Percentiles rank a stretch among this genome's conserved stretches.
These are phyloP conservation scores for Ctenosaura bakeri DNA, from an alignment of 2,797 vertebrate species.

Conservation along the genomic window DNA sequence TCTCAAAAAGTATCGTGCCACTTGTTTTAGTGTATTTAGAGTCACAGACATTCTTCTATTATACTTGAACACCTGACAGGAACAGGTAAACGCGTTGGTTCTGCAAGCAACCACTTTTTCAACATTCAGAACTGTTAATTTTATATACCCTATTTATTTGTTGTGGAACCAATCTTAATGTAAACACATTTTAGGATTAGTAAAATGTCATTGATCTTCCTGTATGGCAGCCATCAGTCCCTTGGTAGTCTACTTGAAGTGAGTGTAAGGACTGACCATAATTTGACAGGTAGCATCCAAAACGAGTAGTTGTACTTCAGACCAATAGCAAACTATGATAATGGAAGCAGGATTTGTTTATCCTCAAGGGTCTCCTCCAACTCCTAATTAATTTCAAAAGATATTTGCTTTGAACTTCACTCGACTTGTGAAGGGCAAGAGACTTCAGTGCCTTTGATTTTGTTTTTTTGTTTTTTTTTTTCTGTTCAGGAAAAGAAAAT, in stretches of 20 bases:
- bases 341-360: constrained; percentile 11
- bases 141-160: too few relatives aligned
- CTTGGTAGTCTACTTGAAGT: neutral
- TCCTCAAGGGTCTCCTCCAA: constrained; percentile 38
- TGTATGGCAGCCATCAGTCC: neutral
- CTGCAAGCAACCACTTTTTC: too few relatives aligned
- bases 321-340: neutral
- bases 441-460: constrained; percentile 10
- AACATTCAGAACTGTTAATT: too few relatives aligned
- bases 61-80: too few relatives aligned
- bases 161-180: too few relatives aligned
- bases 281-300: constrained; percentile 1
- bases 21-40: too few relatives aligned
- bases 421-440: constrained; percentile 2
- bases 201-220: neutral
- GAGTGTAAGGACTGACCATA: neutral
- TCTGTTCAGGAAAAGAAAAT: neutral
- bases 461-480: neutral
- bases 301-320: neutral
- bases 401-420: constrained; percentile 28
- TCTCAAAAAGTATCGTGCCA: too few relatives aligned
- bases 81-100: too few relatives aligned
- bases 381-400: constrained; percentile 36
- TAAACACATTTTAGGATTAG: neutral
- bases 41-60: too few relatives aligned